Conservation (phyloP, 1,140 invertebrate species). For the Protaetia brevitarsis region DNA sequence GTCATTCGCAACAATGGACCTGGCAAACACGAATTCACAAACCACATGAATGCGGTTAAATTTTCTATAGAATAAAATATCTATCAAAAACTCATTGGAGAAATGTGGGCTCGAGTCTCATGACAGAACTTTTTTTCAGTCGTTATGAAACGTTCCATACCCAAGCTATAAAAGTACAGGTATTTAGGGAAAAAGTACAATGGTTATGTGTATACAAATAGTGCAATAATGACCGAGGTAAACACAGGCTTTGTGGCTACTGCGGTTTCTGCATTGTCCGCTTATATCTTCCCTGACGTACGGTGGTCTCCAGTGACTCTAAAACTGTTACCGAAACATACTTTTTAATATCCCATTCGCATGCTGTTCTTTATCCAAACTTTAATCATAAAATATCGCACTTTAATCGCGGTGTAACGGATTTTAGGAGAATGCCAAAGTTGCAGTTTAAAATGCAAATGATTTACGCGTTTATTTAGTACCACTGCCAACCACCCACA, state of each 20-base stretch:
- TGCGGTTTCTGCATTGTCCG: slow-evolving; percentile 36
- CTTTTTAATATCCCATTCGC: background rate
- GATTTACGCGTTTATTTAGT: background rate
- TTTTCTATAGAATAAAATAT: slow-evolving; percentile 22
- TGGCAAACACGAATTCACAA: slow-evolving; percentile 4
- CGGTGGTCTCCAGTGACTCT: slow-evolving; percentile 3
- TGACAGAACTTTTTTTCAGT: slow-evolving; percentile 8
- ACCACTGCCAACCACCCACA: slow-evolving; percentile 27
- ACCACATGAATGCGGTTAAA: background rate
- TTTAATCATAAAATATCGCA: background rate
- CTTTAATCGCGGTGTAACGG: too few species aligned
- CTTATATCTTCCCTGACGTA: background rate
- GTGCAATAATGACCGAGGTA: slow-evolving; percentile 46
- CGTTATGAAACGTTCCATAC: background rate
- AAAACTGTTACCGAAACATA: background rate
- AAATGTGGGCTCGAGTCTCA: slow-evolving; percentile 16
- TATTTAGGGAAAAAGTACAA: slow-evolving; percentile 33
- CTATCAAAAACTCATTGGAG: slow-evolving; percentile 22
- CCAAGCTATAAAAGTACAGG: slow-evolving; percentile 15
- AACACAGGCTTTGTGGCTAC: slow-evolving; percentile 43
- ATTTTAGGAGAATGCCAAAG: background rate
- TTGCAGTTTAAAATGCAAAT: background rate
- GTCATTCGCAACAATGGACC: slow-evolving; percentile 3
- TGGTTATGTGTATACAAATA: slow-evolving; percentile 44
- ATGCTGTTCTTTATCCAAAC: background rate